These are phyloP conservation scores for Agraylea sexmaculata DNA, from an alignment of 1,140 invertebrate genomes.

Conservation along the genomic window DNA sequence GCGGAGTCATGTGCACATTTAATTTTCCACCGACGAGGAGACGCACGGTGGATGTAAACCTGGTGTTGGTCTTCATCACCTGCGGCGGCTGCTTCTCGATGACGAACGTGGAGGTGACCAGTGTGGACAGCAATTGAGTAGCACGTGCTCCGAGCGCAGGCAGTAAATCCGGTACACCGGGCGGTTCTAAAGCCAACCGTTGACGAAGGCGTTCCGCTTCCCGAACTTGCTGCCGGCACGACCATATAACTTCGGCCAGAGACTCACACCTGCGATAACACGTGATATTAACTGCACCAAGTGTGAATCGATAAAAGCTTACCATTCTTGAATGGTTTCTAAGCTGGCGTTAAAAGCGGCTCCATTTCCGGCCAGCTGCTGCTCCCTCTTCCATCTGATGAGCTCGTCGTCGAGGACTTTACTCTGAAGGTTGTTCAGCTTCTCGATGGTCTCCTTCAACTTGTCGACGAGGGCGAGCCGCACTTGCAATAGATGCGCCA, in stretches of 20 bases:
- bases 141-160: constrained; percentile 48
- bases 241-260: constrained; percentile 81
- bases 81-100: constrained; percentile 97
- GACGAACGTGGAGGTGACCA: constrained; percentile 92
- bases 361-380: constrained; percentile 87
- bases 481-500: constrained; percentile 51
- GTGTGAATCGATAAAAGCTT: constrained; percentile 17
- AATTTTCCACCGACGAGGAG: constrained; percentile 84
- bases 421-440: constrained; percentile 60
- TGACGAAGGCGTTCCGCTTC: constrained; percentile 58
- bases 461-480: constrained; percentile 60
- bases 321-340: constrained; percentile 86
- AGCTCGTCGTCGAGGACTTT: constrained; percentile 81
- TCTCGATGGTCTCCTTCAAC: constrained; percentile 61
- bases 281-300: constrained; percentile 7
- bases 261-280: constrained; percentile 68
- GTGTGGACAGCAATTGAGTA: constrained; percentile 57
- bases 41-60: constrained; percentile 84
- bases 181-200: constrained; percentile 51
- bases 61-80: constrained; percentile 95
- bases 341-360: constrained; percentile 70
- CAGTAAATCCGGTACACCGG: constrained; percentile 50
- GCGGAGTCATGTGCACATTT: constrained; percentile 91
- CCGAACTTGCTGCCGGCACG: constrained; percentile 73
- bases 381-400: constrained; percentile 86